These are phyloP conservation scores for Alosa alosa DNA, from an alignment of 2,113 vertebrate species.

Conservation along the genomic window DNA sequence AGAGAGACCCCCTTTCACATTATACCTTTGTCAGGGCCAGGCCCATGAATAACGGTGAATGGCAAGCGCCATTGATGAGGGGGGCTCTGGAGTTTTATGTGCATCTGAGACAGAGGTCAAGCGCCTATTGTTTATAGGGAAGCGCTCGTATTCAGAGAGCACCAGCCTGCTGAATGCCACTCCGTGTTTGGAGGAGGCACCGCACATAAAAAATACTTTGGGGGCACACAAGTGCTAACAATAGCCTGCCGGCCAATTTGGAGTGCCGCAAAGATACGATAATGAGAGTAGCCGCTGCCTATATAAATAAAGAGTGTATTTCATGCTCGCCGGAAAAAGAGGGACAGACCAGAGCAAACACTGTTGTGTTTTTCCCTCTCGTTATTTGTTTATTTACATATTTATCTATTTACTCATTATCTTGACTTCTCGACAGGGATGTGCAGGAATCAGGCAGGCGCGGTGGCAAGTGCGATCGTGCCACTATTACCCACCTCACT, in stretches of 20 bases:
- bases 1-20: slow-evolving; percentile 26
- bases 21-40: slow-evolving; percentile 45
- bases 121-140: slow-evolving; percentile 62
- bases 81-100: slow-evolving; percentile 55
- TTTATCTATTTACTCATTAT: neutral
- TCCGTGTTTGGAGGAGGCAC: slow-evolving; percentile 35
- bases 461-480: neutral
- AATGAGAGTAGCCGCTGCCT: slow-evolving; percentile 39
- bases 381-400: neutral
- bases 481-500: neutral
- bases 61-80: slow-evolving; percentile 44
- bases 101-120: slow-evolving; percentile 63
- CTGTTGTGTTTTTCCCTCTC: neutral
- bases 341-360: neutral
- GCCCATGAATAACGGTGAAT: slow-evolving; percentile 62
- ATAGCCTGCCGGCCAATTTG: slow-evolving; percentile 30
- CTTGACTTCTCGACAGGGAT: neutral
- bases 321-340: neutral
- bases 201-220: slow-evolving; percentile 40
- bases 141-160: slow-evolving; percentile 54
- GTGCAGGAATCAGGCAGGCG: neutral
- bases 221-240: slow-evolving; percentile 27
- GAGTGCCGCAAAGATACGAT: slow-evolving; percentile 35
- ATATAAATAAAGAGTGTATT: slow-evolving; percentile 38
- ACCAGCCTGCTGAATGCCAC: slow-evolving; percentile 43